Evolutionary conservation across 64 coral and sea anemone species (phyloP), one percentile per base, ranked within the genome.

Genomic region (Stichodactyla helianthus): DNA sequence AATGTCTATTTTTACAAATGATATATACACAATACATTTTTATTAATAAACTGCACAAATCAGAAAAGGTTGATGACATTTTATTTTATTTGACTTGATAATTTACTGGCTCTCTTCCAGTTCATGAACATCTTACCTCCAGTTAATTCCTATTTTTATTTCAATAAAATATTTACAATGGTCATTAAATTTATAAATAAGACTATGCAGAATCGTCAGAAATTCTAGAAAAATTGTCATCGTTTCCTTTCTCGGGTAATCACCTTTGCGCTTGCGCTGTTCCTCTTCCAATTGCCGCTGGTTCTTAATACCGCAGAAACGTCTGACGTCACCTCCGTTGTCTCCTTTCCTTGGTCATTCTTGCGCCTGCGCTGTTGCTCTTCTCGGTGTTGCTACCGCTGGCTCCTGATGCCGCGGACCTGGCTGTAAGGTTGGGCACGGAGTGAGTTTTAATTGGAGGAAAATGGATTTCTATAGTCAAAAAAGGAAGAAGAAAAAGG

Each of bases 361-460:
- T 82, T 52, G 94, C 91, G 28, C 91, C 94, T 60, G 94, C 94
- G 71, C 94, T 96, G 82, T 93, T 96, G 28, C 94, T 96, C 81
- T 96, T 93, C 70, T 96, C 94, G 77, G 84, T 70, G 53, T 17
- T 84, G 13, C 54, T 23, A 70, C 85, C 79, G 91, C 51, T 96
- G 87, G 77, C 78, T 82, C 27, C 84, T 87, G 83, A 82, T 60
- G 71, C 51, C 50, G 52, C 90, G 58, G 94, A 96, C 94, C 91
- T 93, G 88, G 91, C 94, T 96, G 86, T 86, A 92, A 96, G 94
- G 94, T 93, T 96, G 84, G 91, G 94, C 89, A 96, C 94, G 91
- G 88, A 96, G 86, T 96, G 78, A 96, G 94, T 96, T 96, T 96
- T 96, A 90, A 96, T 96, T 77, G 94, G 91, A 35, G 91, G 94